phyloP scores from a whole-genome alignment of 2,797 vertebrate species.

The Liparis tanakae region DNA sequence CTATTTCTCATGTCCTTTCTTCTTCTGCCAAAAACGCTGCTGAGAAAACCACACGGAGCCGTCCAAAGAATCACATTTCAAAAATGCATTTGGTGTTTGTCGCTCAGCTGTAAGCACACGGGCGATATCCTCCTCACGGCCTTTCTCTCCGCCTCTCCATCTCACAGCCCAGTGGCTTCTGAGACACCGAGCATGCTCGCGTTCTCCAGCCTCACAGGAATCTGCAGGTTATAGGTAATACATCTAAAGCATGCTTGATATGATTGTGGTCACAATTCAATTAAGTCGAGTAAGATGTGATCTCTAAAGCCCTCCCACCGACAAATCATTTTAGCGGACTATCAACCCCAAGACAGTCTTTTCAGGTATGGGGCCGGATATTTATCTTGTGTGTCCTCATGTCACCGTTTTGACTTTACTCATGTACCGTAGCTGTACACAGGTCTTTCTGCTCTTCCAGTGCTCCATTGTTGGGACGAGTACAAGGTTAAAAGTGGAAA shows the following conservation, averaged over 20 bases:
- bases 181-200: neutral
- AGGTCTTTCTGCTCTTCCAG: neutral
- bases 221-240: constrained; percentile 37
- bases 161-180: constrained; percentile 9
- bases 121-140: neutral
- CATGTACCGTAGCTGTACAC: neutral
- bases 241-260: constrained; percentile 42
- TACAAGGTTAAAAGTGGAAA: neutral
- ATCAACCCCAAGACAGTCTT: neutral
- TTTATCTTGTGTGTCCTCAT: constrained; percentile 16
- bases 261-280: constrained; percentile 25
- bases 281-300: constrained; percentile 32
- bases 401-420: constrained; percentile 1
- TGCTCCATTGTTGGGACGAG: neutral
- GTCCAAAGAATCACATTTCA: constrained; percentile 11
- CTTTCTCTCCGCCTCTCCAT: neutral
- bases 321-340: constrained; percentile 37
- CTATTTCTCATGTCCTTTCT: constrained; percentile 2
- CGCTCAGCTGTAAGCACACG: constrained; percentile 24
- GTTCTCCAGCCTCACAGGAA: constrained; percentile 5
- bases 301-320: constrained; percentile 23
- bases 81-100: constrained; percentile 18
- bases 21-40: constrained; percentile 1
- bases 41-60: neutral
- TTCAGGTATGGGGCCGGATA: constrained; percentile 8